These are phyloP conservation scores for Manis crassicaudata DNA, from an alignment of 2,797 vertebrate species.

Conservation along the genomic window DNA sequence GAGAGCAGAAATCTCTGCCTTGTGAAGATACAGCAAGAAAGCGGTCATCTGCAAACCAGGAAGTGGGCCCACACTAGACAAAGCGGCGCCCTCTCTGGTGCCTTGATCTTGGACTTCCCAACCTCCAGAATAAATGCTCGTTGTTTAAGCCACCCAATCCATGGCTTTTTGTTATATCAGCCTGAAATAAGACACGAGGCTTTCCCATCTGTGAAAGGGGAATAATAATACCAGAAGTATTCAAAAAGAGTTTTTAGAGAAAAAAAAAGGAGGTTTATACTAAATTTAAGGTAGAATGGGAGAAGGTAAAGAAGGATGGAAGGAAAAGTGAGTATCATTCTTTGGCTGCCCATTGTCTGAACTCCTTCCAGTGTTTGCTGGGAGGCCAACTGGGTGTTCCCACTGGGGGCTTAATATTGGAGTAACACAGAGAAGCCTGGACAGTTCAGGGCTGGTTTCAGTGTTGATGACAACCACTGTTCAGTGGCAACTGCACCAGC, in stretches of 20 bases:
- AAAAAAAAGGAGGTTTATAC: neutral
- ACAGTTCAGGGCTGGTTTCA: neutral
- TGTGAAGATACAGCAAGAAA: neutral
- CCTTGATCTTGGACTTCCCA: neutral
- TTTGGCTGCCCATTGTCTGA: neutral
- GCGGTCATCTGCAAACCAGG: neutral
- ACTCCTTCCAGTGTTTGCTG: neutral
- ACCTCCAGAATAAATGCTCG: neutral
- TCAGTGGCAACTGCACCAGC: neutral
- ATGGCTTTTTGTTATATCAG: neutral
- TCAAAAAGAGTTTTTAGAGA: neutral
- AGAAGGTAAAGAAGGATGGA: neutral
- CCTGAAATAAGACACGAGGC: neutral
- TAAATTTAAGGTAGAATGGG: neutral
- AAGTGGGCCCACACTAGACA: neutral
- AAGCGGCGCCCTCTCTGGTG: neutral
- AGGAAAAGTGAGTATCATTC: neutral
- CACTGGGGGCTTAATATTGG: neutral
- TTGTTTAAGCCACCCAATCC: neutral
- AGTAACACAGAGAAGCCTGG: neutral
- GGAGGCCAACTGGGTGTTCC: neutral
- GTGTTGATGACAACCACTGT: neutral
- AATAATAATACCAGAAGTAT: neutral
- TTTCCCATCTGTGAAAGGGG: conserved; percentile 23
- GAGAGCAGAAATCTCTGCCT: neutral